Percentiles rank a stretch among this genome's conserved stretches.
These are phyloP conservation scores for Hiodon alosoides DNA, from an alignment of 2,113 vertebrate genomes.

Conservation along the genomic window DNA sequence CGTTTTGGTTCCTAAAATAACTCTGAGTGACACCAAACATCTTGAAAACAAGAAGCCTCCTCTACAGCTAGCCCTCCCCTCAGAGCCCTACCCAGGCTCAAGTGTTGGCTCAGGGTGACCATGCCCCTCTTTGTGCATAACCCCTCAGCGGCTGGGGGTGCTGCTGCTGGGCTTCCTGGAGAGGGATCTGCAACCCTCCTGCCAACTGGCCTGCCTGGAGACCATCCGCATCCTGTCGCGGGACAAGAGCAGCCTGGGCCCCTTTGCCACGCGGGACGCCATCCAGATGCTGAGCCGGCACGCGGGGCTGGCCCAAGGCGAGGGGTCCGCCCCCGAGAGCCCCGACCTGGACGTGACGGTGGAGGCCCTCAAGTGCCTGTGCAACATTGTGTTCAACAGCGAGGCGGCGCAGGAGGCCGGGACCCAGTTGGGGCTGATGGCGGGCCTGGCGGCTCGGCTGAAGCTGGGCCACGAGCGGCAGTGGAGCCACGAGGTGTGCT, in stretches of 20 bases:
- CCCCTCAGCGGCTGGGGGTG: slow-evolving; percentile 69
- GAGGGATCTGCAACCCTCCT: slow-evolving; percentile 72
- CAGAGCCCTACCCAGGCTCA: not conserved
- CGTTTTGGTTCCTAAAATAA: too few relatives aligned
- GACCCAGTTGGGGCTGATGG: slow-evolving; percentile 66
- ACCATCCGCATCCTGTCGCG: slow-evolving; percentile 85
- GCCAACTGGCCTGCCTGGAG: slow-evolving; percentile 78
- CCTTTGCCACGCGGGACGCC: slow-evolving; percentile 66
- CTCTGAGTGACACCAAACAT: not conserved
- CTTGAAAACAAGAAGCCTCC: not conserved
- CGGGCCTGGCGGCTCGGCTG: slow-evolving; percentile 69
- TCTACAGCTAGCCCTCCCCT: not conserved
- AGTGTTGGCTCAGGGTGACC: not conserved
- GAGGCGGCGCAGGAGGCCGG: slow-evolving; percentile 65
- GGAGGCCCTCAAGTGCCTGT: slow-evolving; percentile 85
- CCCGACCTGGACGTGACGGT: slow-evolving; percentile 73
- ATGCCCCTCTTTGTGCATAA: slow-evolving; percentile 1
- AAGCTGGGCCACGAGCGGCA: slow-evolving; percentile 63
- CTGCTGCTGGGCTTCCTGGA: slow-evolving; percentile 71
- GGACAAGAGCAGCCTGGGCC: slow-evolving; percentile 72
- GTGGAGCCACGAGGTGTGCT: slow-evolving; percentile 74
- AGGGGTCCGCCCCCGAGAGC: slow-evolving; percentile 44
- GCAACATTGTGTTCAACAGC: slow-evolving; percentile 84
- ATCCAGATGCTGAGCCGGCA: slow-evolving; percentile 68
- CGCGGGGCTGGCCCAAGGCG: slow-evolving; percentile 54